Percentiles rank a stretch among this genome's conserved stretches.
phyloP scores from a whole-genome alignment of 2,888 invertebrate species.

The Diploptera punctata region DNA sequence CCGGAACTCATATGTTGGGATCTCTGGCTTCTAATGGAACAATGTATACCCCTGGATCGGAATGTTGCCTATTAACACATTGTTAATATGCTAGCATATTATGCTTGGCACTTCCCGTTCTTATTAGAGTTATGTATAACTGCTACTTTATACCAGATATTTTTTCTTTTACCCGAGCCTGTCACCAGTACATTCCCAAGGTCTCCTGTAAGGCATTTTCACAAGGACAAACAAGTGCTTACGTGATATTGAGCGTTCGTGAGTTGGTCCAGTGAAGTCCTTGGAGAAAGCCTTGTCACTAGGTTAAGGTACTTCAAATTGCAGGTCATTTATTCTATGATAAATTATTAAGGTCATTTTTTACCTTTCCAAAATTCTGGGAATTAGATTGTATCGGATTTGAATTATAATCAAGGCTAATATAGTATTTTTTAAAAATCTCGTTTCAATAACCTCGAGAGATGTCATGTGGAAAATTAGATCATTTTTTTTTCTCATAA shows the following conservation, averaged over 20 bases:
- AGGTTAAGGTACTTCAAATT: neutral
- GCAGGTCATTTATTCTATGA: neutral
- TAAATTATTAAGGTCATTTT: no score
- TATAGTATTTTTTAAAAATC: no score
- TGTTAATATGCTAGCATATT: no score
- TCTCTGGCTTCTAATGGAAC: no score
- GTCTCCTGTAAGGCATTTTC: neutral
- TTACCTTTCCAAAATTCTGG: neutral
- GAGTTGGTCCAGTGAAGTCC: neutral
- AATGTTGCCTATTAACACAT: no score
- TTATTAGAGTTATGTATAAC: neutral
- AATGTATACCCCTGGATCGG: no score
- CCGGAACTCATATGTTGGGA: no score
- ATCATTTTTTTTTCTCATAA: no score
- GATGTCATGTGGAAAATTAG: no score
- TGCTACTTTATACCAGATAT: neutral
- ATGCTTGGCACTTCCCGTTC: neutral
- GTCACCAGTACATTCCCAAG: neutral
- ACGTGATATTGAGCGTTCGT: neutral
- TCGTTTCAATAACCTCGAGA: no score
- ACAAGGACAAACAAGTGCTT: neutral
- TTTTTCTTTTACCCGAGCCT: neutral
- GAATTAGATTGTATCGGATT: no score
- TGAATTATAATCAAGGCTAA: no score
- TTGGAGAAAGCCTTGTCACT: slow-evolving; percentile 8